phyloP scores from a whole-genome alignment of 92 coral and sea anemone species.

The Porites cylindrica region DNA sequence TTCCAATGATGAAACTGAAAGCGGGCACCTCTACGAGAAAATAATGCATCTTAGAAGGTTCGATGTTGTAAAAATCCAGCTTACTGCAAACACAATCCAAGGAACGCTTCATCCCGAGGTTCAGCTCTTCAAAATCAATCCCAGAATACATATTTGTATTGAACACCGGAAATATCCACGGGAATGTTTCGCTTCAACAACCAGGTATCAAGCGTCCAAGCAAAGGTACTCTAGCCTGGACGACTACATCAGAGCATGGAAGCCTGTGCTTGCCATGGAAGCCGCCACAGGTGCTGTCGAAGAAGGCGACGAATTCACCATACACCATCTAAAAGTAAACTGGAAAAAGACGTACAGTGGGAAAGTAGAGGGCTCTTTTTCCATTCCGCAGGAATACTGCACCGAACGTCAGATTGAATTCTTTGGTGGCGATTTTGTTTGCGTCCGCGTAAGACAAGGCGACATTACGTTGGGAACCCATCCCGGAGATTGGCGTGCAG shows the following conservation, averaged over 20 bases:
- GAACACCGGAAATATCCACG: constrained; percentile 85
- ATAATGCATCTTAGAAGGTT: constrained; percentile 50
- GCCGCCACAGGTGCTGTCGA: constrained; percentile 80
- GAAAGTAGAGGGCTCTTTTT: constrained; percentile 23
- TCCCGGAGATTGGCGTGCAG: neutral
- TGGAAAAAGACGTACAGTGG: constrained; percentile 9
- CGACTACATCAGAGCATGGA: constrained; percentile 73
- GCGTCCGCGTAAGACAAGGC: constrained; percentile 52
- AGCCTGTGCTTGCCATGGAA: constrained; percentile 92
- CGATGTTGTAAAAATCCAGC: constrained; percentile 68
- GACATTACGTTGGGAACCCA: neutral
- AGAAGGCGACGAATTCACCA: constrained; percentile 3
- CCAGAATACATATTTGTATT: constrained; percentile 70
- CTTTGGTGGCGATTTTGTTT: constrained; percentile 70
- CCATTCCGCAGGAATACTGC: constrained; percentile 50
- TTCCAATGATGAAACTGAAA: neutral
- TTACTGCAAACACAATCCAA: constrained; percentile 55
- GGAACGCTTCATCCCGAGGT: constrained; percentile 83
- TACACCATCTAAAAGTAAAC: too few relatives aligned
- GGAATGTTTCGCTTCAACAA: constrained; percentile 74
- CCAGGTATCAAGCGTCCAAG: constrained; percentile 60
- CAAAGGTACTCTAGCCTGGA: constrained; percentile 45
- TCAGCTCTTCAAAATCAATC: constrained; percentile 84
- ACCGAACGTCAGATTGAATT: constrained; percentile 53
- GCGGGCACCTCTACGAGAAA: constrained; percentile 64